Base-by-base conservation (phyloP, 2,888 invertebrate species). In the Mylabris sibirica region DNA sequence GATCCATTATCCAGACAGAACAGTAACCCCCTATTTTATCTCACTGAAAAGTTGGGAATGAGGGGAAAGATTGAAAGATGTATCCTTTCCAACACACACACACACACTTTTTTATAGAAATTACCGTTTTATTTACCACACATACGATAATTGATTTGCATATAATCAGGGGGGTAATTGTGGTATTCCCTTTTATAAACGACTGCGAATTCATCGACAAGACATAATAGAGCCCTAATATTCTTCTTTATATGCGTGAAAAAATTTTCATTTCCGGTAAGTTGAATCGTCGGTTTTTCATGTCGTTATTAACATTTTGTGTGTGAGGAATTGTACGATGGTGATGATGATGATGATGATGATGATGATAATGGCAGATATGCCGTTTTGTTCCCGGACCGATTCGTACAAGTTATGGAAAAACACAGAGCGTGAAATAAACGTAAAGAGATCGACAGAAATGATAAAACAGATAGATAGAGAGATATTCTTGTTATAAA, bases 1-100 rank as follows among this genome's bases (percentile, higher is more conserved):
- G 53, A 53, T 53, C 53, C 53, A 53, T 53, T 53, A 53, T 53
- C 24, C 53, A 53, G 53, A 53, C 53, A 53, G 22, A 49, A 53
- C 53, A 24, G 24, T 24, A 53, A 53, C 53, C 53, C 22, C 22
- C 53, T 24, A 53, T 53, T 53, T 53, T 53, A 53, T 53, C 20
- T 22, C 20, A 3, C 44, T 44, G 20, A 49, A 49, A 8, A 22
- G 24, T 2, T 12, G 22, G 12, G 20, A 9, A 49, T 53, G 53
- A 24, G 30, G 30, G 30, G 24, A 24, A 20, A 24, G 22, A 53
- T 24, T 24, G 53, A 53, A 53, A 53, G 53, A 53, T 53, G 53
- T 11, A 53, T 53, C 12, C 24, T 12, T 22, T 4, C 0, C 3
- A n/a, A n/a, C n/a, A n/a, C 30, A 30, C 30, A 30, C 8, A 30